Base-by-base conservation (phyloP, 2,888 invertebrate genomes). In the Nematopogon swammerdamellus region DNA sequence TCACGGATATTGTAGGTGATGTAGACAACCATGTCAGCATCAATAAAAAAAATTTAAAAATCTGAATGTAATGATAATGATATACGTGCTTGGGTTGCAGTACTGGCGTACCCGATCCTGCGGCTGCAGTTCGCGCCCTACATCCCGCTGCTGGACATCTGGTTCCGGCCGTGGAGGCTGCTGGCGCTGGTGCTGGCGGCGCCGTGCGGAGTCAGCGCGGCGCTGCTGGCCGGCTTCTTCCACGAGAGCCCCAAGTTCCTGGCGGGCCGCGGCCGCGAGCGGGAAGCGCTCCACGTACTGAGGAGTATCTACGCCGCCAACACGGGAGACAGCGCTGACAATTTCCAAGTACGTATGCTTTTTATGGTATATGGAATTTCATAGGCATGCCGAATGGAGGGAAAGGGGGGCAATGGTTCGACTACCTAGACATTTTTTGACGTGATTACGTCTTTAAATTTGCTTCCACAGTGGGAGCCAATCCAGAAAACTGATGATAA, bases 211-310 rank as follows among this genome's bases (percentile, higher is more conserved):
- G 47, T 83, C 1, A 82, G 10, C 60, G 69, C 1, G 64, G n/a
- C n/a, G n/a, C 70, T 3, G 75, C 72, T 0, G 3, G 67, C 1
- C 61, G 62, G 55, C 54, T 70, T 51, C 54, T 64, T 85, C 14
- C 89, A 89, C 0, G 92, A 93, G 67, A 92, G 89, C 60, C 92
- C 93, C 0, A 90, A 91, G 65, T 92, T 86, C 65, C 73, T 87
- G 45, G 72, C 88, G 52, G 80, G 85, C 1, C 85, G 82, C 57
- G 85, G 86, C 1, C 76, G 80, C 52, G 68, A 76, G 2, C 70
- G 80, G 0, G 76, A 82, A 51, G 87, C 91, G 0, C 58, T 91
- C 52, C 62, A 63, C 0, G 64, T 76, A 1, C 53, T 77, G 48
- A 61, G 52, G 49, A 64, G 59, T 18, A 64, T 79, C 2, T 75